Percentiles rank a stretch among this genome's conserved stretches.
Conservation (phyloP, 2,113 vertebrate species). For the Falco punctatus region DNA sequence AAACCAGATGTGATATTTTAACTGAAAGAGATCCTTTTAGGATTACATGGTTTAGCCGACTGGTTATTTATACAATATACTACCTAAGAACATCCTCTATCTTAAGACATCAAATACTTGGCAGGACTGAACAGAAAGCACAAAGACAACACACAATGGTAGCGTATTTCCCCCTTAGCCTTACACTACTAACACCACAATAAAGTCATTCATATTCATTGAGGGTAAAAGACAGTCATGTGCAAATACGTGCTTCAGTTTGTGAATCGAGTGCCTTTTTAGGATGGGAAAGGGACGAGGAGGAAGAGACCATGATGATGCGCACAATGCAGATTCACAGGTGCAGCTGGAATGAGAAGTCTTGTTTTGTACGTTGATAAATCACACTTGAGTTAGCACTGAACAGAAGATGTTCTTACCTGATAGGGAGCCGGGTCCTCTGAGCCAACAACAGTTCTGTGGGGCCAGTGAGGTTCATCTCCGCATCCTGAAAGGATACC, state of each 20-base stretch:
- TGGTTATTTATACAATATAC: not conserved
- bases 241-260: not conserved
- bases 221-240: not conserved
- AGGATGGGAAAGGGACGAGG: not conserved
- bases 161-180: not conserved
- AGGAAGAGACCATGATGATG: not conserved
- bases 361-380: not conserved
- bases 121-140: not conserved
- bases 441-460: constrained; percentile 47
- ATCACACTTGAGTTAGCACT: not conserved
- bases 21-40: not conserved
- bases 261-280: not conserved
- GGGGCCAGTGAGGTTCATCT: constrained; percentile 53
- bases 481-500: constrained; percentile 65
- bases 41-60: not conserved
- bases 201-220: not conserved
- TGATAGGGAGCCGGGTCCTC: constrained; percentile 53
- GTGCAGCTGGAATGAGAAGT: not conserved
- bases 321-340: not conserved
- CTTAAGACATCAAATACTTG: not conserved
- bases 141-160: not conserved
- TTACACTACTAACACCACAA: not conserved
- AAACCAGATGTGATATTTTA: not conserved
- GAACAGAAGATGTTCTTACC: constrained; percentile 61
- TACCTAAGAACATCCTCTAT: not conserved